A percentile compares a stretch with the other conserved stretches of the same genome.
These are phyloP conservation scores for Chrysopa pallens DNA, from an alignment of 1,140 invertebrate species.

Conservation along the genomic window DNA sequence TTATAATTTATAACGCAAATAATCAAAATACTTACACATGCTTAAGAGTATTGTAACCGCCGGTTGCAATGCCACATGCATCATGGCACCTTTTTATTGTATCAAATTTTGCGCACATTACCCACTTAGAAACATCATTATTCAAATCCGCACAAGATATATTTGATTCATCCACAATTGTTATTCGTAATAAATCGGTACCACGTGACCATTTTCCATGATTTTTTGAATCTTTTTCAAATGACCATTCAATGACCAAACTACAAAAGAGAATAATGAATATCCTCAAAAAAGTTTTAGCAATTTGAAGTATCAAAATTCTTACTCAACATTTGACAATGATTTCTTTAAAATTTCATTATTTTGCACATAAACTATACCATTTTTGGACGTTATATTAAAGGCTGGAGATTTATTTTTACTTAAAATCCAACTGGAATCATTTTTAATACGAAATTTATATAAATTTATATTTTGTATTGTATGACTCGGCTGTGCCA, in stretches of 20 bases:
- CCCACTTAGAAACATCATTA: constrained; percentile 17
- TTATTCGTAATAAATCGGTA: constrained; percentile 24
- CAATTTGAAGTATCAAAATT: constrained; percentile 1
- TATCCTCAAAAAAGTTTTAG: constrained; percentile 3
- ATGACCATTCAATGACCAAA: constrained; percentile 28
- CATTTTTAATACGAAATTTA: constrained; percentile 10
- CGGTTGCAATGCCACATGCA: constrained; percentile 32
- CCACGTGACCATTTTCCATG: constrained; percentile 8
- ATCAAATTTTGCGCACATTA: constrained; percentile 28
- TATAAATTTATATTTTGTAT: constrained; percentile 8
- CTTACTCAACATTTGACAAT: constrained; percentile 19
- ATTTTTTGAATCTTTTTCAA: constrained; percentile 12
- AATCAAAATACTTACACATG: constrained; percentile 10
- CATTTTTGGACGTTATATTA: constrained; percentile 28
- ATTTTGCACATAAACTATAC: constrained; percentile 36
- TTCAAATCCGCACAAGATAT: constrained; percentile 14
- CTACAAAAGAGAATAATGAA: constrained; percentile 15
- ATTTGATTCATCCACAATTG: constrained; percentile 19
- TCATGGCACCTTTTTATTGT: constrained; percentile 25
- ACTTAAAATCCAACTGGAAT: constrained; percentile 5
- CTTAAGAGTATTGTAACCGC: constrained; percentile 13
- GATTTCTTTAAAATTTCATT: constrained; percentile 19
- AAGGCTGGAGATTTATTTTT: constrained; percentile 24
- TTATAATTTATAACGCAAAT: too few relatives aligned
- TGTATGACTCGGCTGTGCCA: constrained; percentile 20